These are phyloP conservation scores for Melanocharis versteri DNA, from an alignment of 2,113 vertebrate species.

Conservation along the genomic window DNA sequence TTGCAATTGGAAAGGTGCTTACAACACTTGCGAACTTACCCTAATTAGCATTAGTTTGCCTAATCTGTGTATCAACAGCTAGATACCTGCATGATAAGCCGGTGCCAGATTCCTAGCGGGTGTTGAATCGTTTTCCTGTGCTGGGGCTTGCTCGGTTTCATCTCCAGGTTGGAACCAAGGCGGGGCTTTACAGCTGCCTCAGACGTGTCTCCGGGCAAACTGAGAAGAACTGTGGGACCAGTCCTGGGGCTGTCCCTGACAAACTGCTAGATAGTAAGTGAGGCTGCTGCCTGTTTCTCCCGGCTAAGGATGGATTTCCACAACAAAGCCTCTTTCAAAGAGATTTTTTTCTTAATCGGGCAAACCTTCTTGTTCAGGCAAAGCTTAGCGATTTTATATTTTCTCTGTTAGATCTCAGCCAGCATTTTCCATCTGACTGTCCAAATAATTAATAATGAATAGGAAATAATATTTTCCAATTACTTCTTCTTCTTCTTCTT, in stretches of 20 bases:
- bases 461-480: background rate
- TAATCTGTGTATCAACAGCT: background rate
- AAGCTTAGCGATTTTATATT: background rate
- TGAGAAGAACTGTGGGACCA: background rate
- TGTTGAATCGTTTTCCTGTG: background rate
- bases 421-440: background rate
- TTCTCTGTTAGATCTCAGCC: background rate
- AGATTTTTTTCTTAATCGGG: background rate
- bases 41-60: constrained; percentile 1
- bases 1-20: background rate
- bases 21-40: background rate
- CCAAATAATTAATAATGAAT: background rate
- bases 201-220: fast-evolving
- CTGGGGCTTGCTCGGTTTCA: background rate
- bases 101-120: fast-evolving
- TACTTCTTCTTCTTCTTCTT: background rate
- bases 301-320: background rate
- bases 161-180: background rate
- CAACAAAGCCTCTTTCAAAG: background rate
- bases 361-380: background rate
- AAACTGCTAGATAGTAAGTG: background rate
- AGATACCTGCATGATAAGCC: background rate
- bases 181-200: background rate
- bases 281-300: background rate
- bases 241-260: background rate